Base-by-base conservation (phyloP, 2,888 invertebrate genomes). In the Adelognathus sp. region DNA sequence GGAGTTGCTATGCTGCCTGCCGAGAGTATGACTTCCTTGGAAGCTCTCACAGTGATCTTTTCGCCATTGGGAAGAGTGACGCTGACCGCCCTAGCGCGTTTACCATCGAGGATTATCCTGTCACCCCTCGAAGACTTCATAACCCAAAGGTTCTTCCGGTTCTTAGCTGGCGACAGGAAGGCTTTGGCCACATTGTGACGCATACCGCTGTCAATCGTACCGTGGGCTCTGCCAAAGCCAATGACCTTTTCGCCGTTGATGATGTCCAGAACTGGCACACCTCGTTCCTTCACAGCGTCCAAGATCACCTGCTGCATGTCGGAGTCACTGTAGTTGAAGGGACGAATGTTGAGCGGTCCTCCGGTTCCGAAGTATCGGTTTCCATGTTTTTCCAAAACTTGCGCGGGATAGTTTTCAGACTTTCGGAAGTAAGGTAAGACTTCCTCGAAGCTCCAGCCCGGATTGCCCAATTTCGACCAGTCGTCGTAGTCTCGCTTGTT, bases 1-100 rank as follows among this genome's bases (percentile, higher is more conserved):
- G 96, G 95, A 1, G 94, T 93, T 82, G 94, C 95, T 61, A 96
- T 92, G 1, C 94, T 92, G 3, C 96, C 96, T 0, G 94, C 94
- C 7, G 94, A 93, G 3, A 96, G 84, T 72, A 96, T 93, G 0
- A 96, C 93, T 84, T 95, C 95, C 76, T 93, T 94, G 9, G 91
- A 91, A 3, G 94, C 94, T 56, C 81, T 84, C 9, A 87, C 79
- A 1, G 77, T 86, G 1, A 91, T 54, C 2, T 79, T 80, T 58
- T 82, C 83, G 0, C 89, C 90, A 14, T 86, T 83, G 82, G 90
- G 82, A 84, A 92, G 44, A 76, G 83, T 88, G 82, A 93, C 90
- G 31, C 89, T 87, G 0, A 94, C 92, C 0, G 92, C 92, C 3
- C 87, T 88, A 0, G 93, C 93, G 66, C 92, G 89, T 0, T 86